Base-by-base conservation (phyloP, 1,140 invertebrate genomes). In the Tetranychus cinnabarinus region DNA sequence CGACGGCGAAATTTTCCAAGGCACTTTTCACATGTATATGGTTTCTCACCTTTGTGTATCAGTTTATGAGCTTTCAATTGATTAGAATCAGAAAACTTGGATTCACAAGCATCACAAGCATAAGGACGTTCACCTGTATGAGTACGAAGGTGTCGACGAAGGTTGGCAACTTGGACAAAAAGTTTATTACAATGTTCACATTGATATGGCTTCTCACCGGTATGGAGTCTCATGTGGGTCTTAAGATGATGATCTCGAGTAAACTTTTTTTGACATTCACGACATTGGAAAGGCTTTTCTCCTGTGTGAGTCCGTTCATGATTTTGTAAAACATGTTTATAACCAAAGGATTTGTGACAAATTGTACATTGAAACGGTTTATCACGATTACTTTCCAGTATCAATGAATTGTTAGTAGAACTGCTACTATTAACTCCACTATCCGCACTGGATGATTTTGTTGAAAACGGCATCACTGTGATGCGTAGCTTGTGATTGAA, bases 251-350 rank as follows among this genome's bases (percentile, higher is more conserved):
- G 88, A 70, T 93, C 88, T 15, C 92, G 80, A 1, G 91, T 96
- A 70, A 97, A 97, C 10, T 86, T 79, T 71, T 95, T 90, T 66
- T 90, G 83, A 71, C 92, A 97, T 71, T 88, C 83, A 6, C 81
- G 82, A 70, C 92, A 97, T 69, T 92, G 85, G 74, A 95, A 96
- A 0, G 92, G 92, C 68, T 95, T 91, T 69, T 92, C 88, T 0
- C 92, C 91, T 0, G 91, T 96, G 71, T 97, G 92, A 0, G 90
- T 97, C 58, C 91, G 80, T 65, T 93, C 88, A 71, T 97, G 91
- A 69, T 97, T 97, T 70, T 92, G 88, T 31, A 92, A 74, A 2
- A 93, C 88, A 72, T 93, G 88, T 69, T 93, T 93, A 75, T 93
- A 91, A 6, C 87, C 88, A 68, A 92, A 93, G 1, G 82, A 84